These are phyloP conservation scores for Salminus brasiliensis DNA, from an alignment of 2,113 vertebrate species.

Conservation along the genomic window DNA sequence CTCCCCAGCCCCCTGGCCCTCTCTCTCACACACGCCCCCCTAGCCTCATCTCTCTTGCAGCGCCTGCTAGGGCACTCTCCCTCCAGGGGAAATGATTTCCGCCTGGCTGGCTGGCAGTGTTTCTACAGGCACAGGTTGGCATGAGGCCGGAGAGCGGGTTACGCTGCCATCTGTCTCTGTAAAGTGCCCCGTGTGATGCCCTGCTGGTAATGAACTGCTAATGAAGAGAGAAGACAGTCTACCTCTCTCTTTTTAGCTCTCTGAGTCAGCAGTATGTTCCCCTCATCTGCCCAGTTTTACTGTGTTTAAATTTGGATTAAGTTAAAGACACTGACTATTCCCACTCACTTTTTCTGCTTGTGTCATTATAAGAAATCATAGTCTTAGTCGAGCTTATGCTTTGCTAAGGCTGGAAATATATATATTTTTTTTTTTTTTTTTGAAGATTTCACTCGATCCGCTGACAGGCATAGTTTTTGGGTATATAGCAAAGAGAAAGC, in stretches of 20 bases:
- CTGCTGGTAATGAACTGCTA: constrained; percentile 49
- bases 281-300: background rate
- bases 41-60: constrained; percentile 61
- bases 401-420: background rate
- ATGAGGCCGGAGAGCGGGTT: constrained; percentile 86
- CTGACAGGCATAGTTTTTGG: no score
- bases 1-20: constrained; percentile 28
- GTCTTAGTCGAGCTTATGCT: background rate
- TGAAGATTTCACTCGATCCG: no score
- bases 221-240: constrained; percentile 27
- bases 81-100: constrained; percentile 91
- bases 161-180: constrained; percentile 86
- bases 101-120: constrained; percentile 88
- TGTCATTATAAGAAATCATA: background rate
- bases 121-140: constrained; percentile 90
- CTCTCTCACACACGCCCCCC: constrained; percentile 19
- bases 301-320: background rate
- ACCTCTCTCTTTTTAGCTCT: background rate
- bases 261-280: constrained; percentile 7
- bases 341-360: background rate
- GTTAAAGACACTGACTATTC: background rate
- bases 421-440: no score
- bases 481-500: no score
- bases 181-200: constrained; percentile 53
- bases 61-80: constrained; percentile 85